Base-by-base conservation (phyloP, 1,140 invertebrate genomes). In the Venustaconcha ellipsiformis region DNA sequence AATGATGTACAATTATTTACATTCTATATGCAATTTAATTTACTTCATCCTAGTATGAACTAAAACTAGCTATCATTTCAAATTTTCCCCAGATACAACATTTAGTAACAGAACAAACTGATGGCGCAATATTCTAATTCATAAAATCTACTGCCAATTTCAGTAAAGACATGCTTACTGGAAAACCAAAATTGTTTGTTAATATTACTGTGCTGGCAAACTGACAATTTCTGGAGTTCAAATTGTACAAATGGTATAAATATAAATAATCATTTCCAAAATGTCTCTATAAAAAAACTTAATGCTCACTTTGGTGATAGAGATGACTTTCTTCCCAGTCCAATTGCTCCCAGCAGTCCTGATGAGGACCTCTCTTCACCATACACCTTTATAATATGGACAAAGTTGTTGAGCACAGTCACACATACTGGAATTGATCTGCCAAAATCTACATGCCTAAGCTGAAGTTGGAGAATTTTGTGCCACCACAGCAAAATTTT, bases 341-440 rank as follows among this genome's bases (percentile, higher is more conserved):
- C 93, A 70, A 94, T 93, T 20, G 92, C 92, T 30, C 93, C 93
- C 2, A 94, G 86, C 37, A 94, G 90, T 18, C 92, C 92, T 89
- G 92, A 92, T 13, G 91, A 89, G 14, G 92, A 88, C 66, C 89
- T 89, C 60, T 94, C 93, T 75, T 94, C 93, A 4, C 92, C 93
- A 67, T 92, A 85, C 11, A 86, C 82, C 3, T 91, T 83, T 18
- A 93, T 83, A 14, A 90, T 86, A 26, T 90, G 84, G 56, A 90
- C 88, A 67, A 94, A 86, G 62, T 89, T 86, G 74, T 90, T 90
- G 5, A 93, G 83, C 58, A 91, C 89, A 72, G 91, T 90, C 12
- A 90, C 89, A 66, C 72, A 81, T 26, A 90, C 87, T 15, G 89
- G 85, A 48, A 90, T 82, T 20, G 70, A 63, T 20, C 86, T 87